Percentiles rank a stretch among this genome's conserved stretches.
phyloP scores from a whole-genome alignment of 1,140 invertebrate genomes.

The Bombus pascuorum region DNA sequence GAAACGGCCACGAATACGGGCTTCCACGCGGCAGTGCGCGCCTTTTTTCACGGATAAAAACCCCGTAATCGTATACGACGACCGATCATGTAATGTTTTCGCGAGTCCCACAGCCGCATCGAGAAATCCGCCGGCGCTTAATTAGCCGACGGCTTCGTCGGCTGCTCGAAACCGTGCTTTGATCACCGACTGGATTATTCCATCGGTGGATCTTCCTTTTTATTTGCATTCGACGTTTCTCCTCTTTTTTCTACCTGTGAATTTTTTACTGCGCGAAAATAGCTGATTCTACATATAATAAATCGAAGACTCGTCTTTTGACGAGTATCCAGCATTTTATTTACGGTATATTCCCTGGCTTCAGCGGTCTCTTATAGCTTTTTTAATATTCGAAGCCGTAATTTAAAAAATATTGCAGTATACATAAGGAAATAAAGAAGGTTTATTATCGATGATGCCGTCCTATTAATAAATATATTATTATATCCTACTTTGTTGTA shows the following conservation, averaged over 20 bases:
- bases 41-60: conserved; percentile 63
- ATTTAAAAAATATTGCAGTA: too few species aligned
- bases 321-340: too few species aligned
- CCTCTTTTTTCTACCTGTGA: background rate
- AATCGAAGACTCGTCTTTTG: too few species aligned
- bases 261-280: conserved; percentile 41
- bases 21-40: background rate
- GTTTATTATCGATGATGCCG: too few species aligned
- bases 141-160: conserved; percentile 64
- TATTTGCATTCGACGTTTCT: background rate
- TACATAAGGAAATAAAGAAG: too few species aligned
- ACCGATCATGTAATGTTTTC: conserved; percentile 69
- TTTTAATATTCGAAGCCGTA: too few species aligned
- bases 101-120: conserved; percentile 49
- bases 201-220: conserved; percentile 23
- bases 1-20: conserved; percentile 61
- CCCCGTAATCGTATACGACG: conserved; percentile 70
- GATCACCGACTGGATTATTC: conserved; percentile 64
- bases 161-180: conserved; percentile 61
- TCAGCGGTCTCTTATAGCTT: too few species aligned
- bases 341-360: too few species aligned
- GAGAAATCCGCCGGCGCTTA: conserved; percentile 60
- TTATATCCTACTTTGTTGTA: too few species aligned
- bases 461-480: too few species aligned
- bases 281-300: conserved; percentile 23